These are phyloP conservation scores for Neomonachus schauinslandi DNA, from an alignment of 2,113 vertebrate species.

Conservation along the genomic window DNA sequence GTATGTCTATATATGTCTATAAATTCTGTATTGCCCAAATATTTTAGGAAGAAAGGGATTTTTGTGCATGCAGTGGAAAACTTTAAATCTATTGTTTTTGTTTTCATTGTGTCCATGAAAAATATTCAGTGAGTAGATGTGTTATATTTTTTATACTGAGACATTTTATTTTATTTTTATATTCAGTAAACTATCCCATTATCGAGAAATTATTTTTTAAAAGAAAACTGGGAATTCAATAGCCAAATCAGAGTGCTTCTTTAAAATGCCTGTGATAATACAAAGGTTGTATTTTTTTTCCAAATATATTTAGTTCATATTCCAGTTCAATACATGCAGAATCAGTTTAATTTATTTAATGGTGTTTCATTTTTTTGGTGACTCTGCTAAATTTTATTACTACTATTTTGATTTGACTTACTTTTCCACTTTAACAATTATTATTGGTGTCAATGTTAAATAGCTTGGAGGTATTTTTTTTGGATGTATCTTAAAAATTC, in stretches of 20 bases:
- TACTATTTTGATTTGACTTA: neutral
- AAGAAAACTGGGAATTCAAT: neutral
- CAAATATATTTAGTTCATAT: neutral
- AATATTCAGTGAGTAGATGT: neutral
- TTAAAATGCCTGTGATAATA: neutral
- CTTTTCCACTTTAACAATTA: slow-evolving; percentile 24
- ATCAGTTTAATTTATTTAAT: neutral
- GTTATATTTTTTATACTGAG: neutral
- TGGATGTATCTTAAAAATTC: neutral
- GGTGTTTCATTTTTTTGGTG: neutral
- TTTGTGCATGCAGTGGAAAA: neutral
- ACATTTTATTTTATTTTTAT: slow-evolving; percentile 4
- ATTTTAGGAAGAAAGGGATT: neutral
- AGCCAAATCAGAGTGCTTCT: neutral
- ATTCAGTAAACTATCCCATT: neutral
- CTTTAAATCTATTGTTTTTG: neutral
- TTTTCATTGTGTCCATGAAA: neutral
- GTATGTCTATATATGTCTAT: neutral
- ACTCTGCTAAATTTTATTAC: neutral
- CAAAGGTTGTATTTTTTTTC: neutral
- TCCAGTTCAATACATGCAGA: neutral
- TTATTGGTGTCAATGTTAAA: neutral
- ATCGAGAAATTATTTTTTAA: slow-evolving; percentile 2
- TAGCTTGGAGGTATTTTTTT: neutral
- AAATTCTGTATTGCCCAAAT: neutral